phyloP scores from a whole-genome alignment of 2,888 invertebrate species.

The Conchocele bisecta region DNA sequence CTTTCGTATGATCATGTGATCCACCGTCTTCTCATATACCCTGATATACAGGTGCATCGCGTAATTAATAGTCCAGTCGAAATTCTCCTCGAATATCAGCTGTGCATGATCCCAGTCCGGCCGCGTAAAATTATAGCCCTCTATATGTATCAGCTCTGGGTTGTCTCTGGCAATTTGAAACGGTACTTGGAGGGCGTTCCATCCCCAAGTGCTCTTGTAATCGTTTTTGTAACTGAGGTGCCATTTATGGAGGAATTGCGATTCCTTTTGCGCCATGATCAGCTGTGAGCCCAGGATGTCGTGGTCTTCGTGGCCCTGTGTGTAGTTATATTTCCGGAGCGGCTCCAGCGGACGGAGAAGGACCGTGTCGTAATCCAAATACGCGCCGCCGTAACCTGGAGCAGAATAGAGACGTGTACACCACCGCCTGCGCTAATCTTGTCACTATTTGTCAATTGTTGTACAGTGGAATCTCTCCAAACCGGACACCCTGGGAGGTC shows the following conservation, averaged over 20 bases:
- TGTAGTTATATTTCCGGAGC: no score
- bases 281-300: slow-evolving; percentile 1
- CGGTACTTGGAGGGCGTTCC: slow-evolving; percentile 12
- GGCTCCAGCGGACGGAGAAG: no score
- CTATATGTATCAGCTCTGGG: slow-evolving; percentile 38
- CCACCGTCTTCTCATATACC: not conserved
- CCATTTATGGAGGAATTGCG: not conserved
- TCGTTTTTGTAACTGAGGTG: not conserved
- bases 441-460: no score
- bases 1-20: slow-evolving; percentile 1
- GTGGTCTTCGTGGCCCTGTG: no score
- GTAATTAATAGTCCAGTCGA: slow-evolving; percentile 43
- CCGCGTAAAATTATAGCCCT: slow-evolving; percentile 42
- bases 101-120: slow-evolving; percentile 25
- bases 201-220: not conserved
- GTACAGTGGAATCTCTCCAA: no score
- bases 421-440: no score
- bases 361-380: no score
- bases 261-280: not conserved
- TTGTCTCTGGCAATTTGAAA: slow-evolving; percentile 17
- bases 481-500: no score
- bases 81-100: slow-evolving; percentile 31
- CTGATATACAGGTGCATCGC: slow-evolving; percentile 38
- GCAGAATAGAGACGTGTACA: no score
- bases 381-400: no score